A percentile compares a stretch with the other conserved stretches of the same genome.
Evolutionary conservation across 2,113 vertebrate species (phyloP).

Genomic region (Hirundichthys speculiger): DNA sequence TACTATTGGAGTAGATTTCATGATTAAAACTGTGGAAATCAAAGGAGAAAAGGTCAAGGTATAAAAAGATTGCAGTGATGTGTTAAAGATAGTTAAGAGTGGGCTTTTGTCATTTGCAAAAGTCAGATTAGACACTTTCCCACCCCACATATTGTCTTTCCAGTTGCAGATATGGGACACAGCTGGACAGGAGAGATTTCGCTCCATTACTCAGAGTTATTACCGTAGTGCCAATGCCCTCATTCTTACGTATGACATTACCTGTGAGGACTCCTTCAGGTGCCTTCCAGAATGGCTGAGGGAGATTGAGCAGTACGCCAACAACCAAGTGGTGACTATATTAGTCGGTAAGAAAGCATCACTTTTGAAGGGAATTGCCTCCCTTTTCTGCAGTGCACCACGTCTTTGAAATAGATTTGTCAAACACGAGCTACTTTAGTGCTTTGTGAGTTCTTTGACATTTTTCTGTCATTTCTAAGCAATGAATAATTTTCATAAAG

Average conservation of each 20-base stretch:
- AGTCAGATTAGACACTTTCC: background rate
- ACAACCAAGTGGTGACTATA: conserved; percentile 97
- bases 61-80: conserved; percentile 27
- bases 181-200: conserved; percentile 96
- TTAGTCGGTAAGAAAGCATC: conserved; percentile 89
- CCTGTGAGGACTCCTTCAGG: conserved; percentile 97
- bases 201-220: conserved; percentile 99
- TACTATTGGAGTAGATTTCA: conserved; percentile 98
- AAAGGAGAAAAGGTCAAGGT: conserved; percentile 99
- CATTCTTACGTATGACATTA: conserved; percentile 98
- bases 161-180: conserved; percentile 99
- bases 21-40: conserved; percentile 99
- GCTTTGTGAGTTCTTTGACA: no score
- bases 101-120: background rate
- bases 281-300: conserved; percentile 98
- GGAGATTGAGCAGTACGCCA: conserved; percentile 98
- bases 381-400: background rate
- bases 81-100: background rate
- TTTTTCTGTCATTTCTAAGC: conserved; percentile 5
- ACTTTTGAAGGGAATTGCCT: background rate
- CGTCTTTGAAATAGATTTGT: background rate
- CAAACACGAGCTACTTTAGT: no score
- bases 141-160: conserved; percentile 1
- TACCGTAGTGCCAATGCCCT: conserved; percentile 98
- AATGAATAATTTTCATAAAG: background rate